These are phyloP conservation scores for Adineta ricciae DNA, from an alignment of 2,888 invertebrate genomes.

Conservation along the genomic window DNA sequence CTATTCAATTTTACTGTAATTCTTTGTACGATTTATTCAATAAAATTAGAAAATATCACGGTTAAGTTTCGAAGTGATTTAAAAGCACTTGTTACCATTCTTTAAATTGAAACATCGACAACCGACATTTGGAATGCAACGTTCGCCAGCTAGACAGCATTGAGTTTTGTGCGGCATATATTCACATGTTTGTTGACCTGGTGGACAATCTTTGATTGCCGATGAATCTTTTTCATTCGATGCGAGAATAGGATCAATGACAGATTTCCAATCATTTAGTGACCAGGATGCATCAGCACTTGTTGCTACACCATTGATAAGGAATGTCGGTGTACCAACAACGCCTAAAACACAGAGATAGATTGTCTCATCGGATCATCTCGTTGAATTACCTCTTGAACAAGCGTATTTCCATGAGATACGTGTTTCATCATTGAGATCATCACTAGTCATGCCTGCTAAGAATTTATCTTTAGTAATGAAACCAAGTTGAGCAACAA, in stretches of 20 bases:
- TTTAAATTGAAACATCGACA: conserved; percentile 37
- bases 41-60: neutral
- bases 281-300: conserved; percentile 39
- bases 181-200: conserved; percentile 36
- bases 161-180: conserved; percentile 39
- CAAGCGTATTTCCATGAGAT: conserved; percentile 40
- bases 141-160: conserved; percentile 39
- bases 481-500: neutral
- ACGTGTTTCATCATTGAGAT: conserved; percentile 37
- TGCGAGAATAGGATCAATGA: conserved; percentile 37
- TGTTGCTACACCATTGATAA: conserved; percentile 40
- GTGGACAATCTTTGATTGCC: neutral
- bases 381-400: conserved; percentile 34
- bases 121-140: conserved; percentile 39
- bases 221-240: neutral
- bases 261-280: conserved; percentile 38
- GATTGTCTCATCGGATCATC: too few species aligned
- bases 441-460: neutral
- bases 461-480: neutral
- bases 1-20: too few species aligned
- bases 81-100: neutral
- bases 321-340: conserved; percentile 40
- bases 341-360: conserved; percentile 37
- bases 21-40: neutral
- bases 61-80: neutral